These are phyloP conservation scores for Heliconius eleuchia DNA, from an alignment of 1,140 invertebrate species.

Conservation along the genomic window DNA sequence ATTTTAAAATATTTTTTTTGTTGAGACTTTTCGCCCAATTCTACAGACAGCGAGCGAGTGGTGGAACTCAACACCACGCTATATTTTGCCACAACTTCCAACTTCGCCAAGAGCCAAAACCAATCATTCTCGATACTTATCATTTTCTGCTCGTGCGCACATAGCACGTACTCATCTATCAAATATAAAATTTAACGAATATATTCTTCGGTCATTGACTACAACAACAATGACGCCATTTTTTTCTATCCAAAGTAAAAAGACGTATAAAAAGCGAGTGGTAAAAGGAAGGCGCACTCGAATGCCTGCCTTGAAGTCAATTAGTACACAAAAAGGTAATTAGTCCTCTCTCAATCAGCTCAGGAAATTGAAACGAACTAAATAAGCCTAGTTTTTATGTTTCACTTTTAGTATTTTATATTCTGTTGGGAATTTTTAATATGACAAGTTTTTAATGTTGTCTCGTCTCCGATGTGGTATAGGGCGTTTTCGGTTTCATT, in stretches of 20 bases:
- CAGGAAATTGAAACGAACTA: slow-evolving; percentile 51
- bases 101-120: too few relatives aligned
- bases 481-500: neutral
- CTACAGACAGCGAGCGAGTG: too few relatives aligned
- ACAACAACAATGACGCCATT: neutral
- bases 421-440: neutral
- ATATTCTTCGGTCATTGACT: slow-evolving; percentile 1
- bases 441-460: neutral
- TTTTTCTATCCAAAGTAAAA: neutral
- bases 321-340: slow-evolving; percentile 65
- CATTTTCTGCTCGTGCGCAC: neutral
- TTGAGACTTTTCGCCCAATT: too few relatives aligned
- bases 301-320: slow-evolving; percentile 65
- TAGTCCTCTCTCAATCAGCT: slow-evolving; percentile 52
- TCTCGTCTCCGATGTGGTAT: neutral
- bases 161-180: neutral
- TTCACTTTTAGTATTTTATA: too few relatives aligned
- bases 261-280: slow-evolving; percentile 42
- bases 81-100: neutral
- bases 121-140: neutral
- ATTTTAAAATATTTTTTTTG: too few relatives aligned
- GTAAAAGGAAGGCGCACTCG: slow-evolving; percentile 62
- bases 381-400: slow-evolving; percentile 27
- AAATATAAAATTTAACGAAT: neutral
- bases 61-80: too few relatives aligned